Conservation (phyloP, 2,113 vertebrate species). For the Peucedramus taeniatus region DNA sequence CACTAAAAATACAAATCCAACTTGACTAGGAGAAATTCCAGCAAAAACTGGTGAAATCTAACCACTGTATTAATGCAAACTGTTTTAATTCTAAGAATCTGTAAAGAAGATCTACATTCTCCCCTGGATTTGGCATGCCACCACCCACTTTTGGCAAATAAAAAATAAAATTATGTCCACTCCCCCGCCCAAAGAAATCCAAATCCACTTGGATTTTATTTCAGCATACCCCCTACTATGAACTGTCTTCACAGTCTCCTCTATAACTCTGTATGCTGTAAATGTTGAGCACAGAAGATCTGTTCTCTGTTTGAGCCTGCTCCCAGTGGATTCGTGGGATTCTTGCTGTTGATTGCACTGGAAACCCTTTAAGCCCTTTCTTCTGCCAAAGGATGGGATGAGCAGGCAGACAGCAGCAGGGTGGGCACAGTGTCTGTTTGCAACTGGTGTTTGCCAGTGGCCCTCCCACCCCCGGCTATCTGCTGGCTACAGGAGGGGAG, state of each 20-base stretch:
- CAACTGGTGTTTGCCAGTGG: rapidly evolving
- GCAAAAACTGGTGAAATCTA: not conserved
- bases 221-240: not conserved
- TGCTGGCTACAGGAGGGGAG: not conserved
- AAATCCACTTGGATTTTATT: not conserved
- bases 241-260: not conserved
- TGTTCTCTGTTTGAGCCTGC: not conserved
- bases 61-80: not conserved
- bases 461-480: not conserved
- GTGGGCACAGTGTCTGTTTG: not conserved
- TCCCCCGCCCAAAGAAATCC: not conserved
- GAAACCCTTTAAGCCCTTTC: not conserved
- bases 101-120: not conserved
- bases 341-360: not conserved
- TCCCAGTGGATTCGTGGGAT: not conserved
- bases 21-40: conserved; percentile 24
- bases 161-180: not conserved
- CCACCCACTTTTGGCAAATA: not conserved
- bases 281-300: not conserved
- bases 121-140: not conserved
- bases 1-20: not conserved
- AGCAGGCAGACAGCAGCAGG: not conserved
- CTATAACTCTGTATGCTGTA: not conserved
- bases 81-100: not conserved
- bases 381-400: not conserved